A percentile compares a stretch with the other conserved stretches of the same genome.
Evolutionary conservation across 2,113 vertebrate species (phyloP).

Genomic region (Podocnemis expansa): DNA sequence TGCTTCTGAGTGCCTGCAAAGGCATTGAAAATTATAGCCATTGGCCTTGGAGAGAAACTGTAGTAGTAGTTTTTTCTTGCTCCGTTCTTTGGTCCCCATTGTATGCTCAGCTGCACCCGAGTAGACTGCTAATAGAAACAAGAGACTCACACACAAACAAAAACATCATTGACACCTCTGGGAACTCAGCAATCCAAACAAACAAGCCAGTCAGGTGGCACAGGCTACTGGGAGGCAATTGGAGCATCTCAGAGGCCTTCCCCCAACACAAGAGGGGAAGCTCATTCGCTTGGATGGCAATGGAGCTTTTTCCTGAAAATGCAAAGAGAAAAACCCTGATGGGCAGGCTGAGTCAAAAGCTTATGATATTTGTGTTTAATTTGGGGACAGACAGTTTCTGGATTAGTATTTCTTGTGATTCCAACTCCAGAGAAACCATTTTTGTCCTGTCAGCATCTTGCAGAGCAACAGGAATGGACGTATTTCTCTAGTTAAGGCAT

Average conservation of each 20-base stretch:
- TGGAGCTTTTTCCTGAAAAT: not conserved
- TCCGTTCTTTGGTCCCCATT: conserved; percentile 37
- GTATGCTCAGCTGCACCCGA: conserved; percentile 71
- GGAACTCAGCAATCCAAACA: conserved; percentile 67
- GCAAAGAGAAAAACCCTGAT: not conserved
- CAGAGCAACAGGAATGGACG: not conserved
- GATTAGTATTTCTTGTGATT: not conserved
- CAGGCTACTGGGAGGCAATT: conserved; percentile 7
- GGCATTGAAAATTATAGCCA: conserved; percentile 42
- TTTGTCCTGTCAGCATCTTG: not conserved
- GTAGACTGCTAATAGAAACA: conserved; percentile 78
- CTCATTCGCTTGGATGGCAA: not conserved
- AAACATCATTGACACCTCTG: conserved; percentile 69
- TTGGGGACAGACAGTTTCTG: not conserved
- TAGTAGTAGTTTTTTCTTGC: conserved; percentile 24
- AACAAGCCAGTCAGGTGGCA: conserved; percentile 72
- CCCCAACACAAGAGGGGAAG: not conserved
- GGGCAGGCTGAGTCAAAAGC: not conserved
- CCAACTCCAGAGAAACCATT: not conserved
- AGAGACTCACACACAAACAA: conserved; percentile 70
- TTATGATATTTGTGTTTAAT: not conserved
- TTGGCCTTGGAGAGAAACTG: conserved; percentile 50
- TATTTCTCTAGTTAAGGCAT: not conserved
- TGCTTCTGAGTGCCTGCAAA: conserved; percentile 9
- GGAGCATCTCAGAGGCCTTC: not conserved